phyloP scores from a whole-genome alignment of 2,888 invertebrate genomes.

The Chrysolina americana region DNA sequence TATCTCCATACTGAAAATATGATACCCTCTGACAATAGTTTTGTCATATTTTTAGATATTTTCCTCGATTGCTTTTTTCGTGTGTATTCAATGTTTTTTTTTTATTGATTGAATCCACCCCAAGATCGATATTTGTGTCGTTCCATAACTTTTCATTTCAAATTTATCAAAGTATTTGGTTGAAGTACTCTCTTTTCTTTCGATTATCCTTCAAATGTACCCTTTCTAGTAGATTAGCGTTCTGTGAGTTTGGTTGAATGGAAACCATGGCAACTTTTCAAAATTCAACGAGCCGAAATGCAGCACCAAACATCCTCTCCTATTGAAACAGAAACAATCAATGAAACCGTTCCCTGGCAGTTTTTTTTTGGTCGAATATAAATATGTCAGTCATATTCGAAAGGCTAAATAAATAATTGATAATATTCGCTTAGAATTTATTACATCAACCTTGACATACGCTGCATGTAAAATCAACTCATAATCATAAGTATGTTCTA shows the following conservation, averaged over 20 bases:
- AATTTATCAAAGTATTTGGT: no score
- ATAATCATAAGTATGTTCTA: conserved; percentile 8
- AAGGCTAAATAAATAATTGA: background rate
- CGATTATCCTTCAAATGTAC: no score
- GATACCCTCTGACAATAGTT: no score
- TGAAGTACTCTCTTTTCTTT: no score
- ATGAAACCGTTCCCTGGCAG: background rate
- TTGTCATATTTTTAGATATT: no score
- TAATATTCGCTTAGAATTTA: background rate
- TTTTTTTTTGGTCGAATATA: background rate
- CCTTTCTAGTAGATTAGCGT: no score
- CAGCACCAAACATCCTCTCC: background rate
- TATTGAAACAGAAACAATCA: background rate
- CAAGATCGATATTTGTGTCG: no score
- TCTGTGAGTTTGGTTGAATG: background rate
- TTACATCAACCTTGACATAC: conserved; percentile 6
- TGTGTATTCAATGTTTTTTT: no score
- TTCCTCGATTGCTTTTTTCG: no score
- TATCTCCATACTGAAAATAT: no score
- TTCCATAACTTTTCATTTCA: no score
- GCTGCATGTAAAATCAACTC: conserved; percentile 3
- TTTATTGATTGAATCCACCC: no score
- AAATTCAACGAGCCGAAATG: background rate
- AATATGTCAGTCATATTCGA: conserved; percentile 3
- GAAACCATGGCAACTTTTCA: background rate